Base-by-base conservation (phyloP, 1,140 invertebrate species). In the Arion vulgaris region DNA sequence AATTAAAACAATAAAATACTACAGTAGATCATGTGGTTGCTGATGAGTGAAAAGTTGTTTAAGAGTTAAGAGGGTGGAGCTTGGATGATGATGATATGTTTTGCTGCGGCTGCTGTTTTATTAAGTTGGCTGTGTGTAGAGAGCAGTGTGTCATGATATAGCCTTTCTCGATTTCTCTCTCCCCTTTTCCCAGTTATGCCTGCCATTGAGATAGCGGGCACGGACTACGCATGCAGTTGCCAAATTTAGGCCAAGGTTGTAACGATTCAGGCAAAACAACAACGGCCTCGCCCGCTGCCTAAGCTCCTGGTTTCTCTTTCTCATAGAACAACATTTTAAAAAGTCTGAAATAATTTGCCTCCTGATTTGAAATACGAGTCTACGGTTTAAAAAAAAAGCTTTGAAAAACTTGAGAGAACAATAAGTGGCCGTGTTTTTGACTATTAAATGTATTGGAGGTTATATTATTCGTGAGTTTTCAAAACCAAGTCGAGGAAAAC, bases 201-300 rank as follows among this genome's bases (percentile, higher is more conserved):
- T 36, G 38, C 4, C 4, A 28, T 71, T 17, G 32, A 1, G 26
- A 71, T 71, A 71, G n/a, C 38, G 26, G 38, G 38, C 68, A 71
- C 11, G 26, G 38, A 71, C 68, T 36, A 34, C 38, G 68, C 17
- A 34, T 73, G 71, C 32, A 45, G 71, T 32, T 41, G 41, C 38
- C 36, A 73, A 39, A 71, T 36, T 36, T 39, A 41, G 71, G 71
- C 36, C 71, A 41, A 45, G 71, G 71, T 39, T 73, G 71, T 39
- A 39, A 73, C 36, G 36, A 13, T 38, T 28, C 38, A 73, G 36
- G 53, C 53, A 11, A 57, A 57, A 57, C 53, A 57, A 19, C 5
- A 57, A 57, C 15, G 4, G 53, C 5, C 53, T 57, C 17, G 53
- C 26, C 53, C 17, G 26, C 41, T 45, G 41, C 41, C 15, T 45